Conservation (phyloP, 2,113 vertebrate genomes). For the Aldabrachelys gigantea region DNA sequence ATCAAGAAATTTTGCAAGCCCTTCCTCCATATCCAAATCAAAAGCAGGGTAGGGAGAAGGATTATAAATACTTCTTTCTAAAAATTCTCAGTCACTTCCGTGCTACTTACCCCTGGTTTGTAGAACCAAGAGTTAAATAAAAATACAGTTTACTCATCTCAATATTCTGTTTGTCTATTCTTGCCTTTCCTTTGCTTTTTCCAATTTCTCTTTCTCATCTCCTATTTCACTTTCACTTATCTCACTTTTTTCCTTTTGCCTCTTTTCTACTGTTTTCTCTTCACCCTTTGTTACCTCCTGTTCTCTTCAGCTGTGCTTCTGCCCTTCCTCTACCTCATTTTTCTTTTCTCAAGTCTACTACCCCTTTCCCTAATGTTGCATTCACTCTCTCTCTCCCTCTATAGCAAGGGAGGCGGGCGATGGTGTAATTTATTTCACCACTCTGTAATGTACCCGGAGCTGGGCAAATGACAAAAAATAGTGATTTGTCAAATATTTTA, state of each 20-base stretch:
- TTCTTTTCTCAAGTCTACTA: neutral
- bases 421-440: neutral
- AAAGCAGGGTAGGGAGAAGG: accelerated
- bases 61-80: neutral
- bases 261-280: neutral
- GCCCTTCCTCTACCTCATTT: neutral
- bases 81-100: neutral
- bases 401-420: neutral
- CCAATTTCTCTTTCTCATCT: neutral
- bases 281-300: neutral
- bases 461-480: neutral
- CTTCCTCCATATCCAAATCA: neutral
- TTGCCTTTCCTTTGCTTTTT: neutral
- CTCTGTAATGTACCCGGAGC: neutral
- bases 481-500: neutral
- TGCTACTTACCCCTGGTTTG: neutral
- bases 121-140: neutral
- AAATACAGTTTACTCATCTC: neutral
- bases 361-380: neutral
- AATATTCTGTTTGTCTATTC: neutral
- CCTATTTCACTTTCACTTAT: neutral
- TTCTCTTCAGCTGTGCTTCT: neutral
- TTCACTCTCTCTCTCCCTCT: neutral
- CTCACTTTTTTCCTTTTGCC: neutral
- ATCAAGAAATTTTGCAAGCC: neutral